Evolutionary conservation across 2,113 vertebrate genomes (phyloP), one percentile per base, ranked within the genome.

Genomic region (Oenanthe oenanthe): DNA sequence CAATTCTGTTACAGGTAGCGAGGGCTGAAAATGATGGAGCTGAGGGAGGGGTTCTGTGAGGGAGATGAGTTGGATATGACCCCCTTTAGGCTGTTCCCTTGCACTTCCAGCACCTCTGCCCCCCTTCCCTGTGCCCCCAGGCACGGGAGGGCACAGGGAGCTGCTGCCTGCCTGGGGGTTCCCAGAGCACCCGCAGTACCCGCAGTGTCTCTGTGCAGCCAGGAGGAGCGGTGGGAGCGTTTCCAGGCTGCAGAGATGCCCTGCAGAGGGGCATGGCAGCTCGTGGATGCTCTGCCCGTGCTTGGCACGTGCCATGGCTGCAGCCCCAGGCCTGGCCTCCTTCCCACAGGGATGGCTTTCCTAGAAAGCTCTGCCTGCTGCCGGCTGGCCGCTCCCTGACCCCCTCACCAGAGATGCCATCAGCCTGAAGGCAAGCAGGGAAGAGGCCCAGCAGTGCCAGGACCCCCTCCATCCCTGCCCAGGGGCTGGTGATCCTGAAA

Each of bases 191-290:
- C 32, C 1, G 1, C 38, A 36, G 25, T 1, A 5, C 5, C 57
- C 1, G 0, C 4, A 0, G 22, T 4, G 1, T 7, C 18, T 48
- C 58, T 0, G 2, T 66, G 65, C 70, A 13, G 51, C 3, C 19
- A 48, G 57, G 6, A n/a, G 47, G 58, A 62, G 80, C 18, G 1
- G 6, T 7, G 32, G 51, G 42, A 48, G 19, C 0, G 0, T 53
- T 43, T 26, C 61, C 47, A 8, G 4, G 88, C 79, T 5, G 10
- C 1, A 5, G 51, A 71, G 70, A 7, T 85, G 83, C 57, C 57
- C 28, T 71, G 51, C 48, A 48, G 80, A 79, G 80, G 68, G n/a
- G 7, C 45, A 32, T 0, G 12, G 53, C 1, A 3, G 28, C 76
- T 79, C 4, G 0, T 7, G 70, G 78, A 32, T 72, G 66, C 71